Conservation (phyloP, 2,113 vertebrate species). For the Semicossyphus pulcher region DNA sequence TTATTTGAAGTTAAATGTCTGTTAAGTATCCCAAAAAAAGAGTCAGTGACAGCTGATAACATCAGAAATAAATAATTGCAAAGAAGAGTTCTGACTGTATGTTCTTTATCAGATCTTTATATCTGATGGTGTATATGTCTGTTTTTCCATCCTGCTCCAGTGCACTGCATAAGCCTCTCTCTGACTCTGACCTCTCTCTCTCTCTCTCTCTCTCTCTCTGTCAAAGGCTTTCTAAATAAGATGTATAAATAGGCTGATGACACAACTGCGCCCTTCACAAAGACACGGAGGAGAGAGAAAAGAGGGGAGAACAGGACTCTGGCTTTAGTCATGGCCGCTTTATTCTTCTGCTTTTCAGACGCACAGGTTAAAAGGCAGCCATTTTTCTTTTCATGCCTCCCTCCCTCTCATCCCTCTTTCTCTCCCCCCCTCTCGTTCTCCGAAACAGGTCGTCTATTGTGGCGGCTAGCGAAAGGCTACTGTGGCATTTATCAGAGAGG, state of each 20-base stretch:
- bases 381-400: slow-evolving; percentile 75
- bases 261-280: slow-evolving; percentile 76
- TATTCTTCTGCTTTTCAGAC: slow-evolving; percentile 79
- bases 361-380: slow-evolving; percentile 84
- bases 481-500: slow-evolving; percentile 85
- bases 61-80: neutral
- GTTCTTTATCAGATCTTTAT: neutral
- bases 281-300: slow-evolving; percentile 56
- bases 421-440: slow-evolving; percentile 58
- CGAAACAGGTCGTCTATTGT: slow-evolving; percentile 85
- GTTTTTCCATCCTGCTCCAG: slow-evolving; percentile 11
- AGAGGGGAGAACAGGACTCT: slow-evolving; percentile 65
- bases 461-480: slow-evolving; percentile 81
- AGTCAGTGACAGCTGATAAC: neutral
- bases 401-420: slow-evolving; percentile 65
- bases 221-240: slow-evolving; percentile 78
- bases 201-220: slow-evolving; percentile 13
- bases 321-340: slow-evolving; percentile 65
- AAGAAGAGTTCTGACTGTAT: neutral
- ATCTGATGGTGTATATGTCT: neutral
- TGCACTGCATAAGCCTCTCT: slow-evolving; percentile 2
- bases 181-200: slow-evolving; percentile 18
- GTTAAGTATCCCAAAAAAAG: neutral
- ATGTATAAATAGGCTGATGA: slow-evolving; percentile 81
- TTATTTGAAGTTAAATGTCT: neutral